Conservation (phyloP, 2,797 vertebrate species). For the Acanthurus lineatus region DNA sequence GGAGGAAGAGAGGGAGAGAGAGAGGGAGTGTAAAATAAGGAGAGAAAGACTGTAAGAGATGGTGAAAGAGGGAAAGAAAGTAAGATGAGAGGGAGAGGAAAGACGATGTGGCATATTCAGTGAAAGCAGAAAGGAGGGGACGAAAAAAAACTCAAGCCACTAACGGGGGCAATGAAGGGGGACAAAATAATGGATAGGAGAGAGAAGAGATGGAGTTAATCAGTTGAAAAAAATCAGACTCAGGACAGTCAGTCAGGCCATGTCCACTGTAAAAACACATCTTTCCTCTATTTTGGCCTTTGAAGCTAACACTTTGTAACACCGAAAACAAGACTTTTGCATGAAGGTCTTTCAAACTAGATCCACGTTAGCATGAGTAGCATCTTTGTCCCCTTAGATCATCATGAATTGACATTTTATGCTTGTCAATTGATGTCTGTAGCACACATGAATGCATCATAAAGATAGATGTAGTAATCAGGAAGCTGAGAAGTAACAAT, state of each 20-base stretch:
- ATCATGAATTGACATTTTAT: background rate
- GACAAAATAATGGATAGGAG: conserved; percentile 52
- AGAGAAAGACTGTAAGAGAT: conserved; percentile 3
- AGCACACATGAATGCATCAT: background rate
- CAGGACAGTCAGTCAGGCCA: conserved; percentile 30
- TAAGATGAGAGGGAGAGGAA: background rate
- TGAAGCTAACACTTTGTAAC: conserved; percentile 20
- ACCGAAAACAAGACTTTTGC: background rate
- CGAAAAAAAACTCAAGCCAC: conserved; percentile 16
- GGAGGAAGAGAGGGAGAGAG: background rate
- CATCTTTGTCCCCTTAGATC: background rate
- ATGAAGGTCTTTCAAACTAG: background rate
- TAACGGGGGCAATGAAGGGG: conserved; percentile 43
- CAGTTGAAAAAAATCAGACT: conserved; percentile 17
- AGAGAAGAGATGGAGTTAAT: conserved; percentile 48
- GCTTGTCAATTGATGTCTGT: background rate
- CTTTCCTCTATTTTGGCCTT: conserved; percentile 1
- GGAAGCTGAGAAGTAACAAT: background rate
- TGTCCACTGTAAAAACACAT: conserved; percentile 25
- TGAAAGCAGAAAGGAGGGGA: background rate
- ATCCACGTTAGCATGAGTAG: background rate
- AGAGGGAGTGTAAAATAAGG: conserved; percentile 1
- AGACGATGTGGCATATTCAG: conserved; percentile 14
- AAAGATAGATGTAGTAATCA: background rate
- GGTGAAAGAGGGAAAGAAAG: conserved; percentile 1